These are phyloP conservation scores for Pygathrix nemaeus DNA, from an alignment of 2,113 vertebrate genomes.

Conservation along the genomic window DNA sequence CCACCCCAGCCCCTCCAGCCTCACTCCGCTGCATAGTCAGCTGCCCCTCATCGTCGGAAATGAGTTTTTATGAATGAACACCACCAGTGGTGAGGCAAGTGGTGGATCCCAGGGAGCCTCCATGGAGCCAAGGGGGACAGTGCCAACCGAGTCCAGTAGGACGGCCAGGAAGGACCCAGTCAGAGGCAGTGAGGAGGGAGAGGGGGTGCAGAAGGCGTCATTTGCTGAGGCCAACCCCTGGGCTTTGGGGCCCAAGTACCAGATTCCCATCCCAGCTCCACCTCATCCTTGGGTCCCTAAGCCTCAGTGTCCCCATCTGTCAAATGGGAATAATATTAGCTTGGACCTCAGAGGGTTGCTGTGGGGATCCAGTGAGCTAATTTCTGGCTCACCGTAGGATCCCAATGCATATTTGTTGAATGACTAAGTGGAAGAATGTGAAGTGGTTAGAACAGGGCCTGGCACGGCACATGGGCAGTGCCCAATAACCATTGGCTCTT, in stretches of 20 bases:
- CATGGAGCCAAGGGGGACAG: fast-evolving
- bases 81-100: fast-evolving
- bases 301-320: not conserved
- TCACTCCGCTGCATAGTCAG: not conserved
- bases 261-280: not conserved
- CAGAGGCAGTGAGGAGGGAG: not conserved
- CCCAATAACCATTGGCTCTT: not conserved
- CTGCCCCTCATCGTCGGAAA: too few species aligned
- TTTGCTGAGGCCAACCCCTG: fast-evolving
- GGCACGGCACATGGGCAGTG: not conserved
- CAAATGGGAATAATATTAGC: not conserved
- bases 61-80: not conserved
- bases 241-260: not conserved
- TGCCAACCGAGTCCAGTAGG: not conserved
- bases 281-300: not conserved
- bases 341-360: not conserved
- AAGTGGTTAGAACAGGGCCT: not conserved
- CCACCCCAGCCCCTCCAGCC: too few species aligned
- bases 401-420: not conserved
- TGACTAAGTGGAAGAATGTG: not conserved
- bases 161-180: not conserved
- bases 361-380: fast-evolving
- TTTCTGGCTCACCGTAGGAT: not conserved
- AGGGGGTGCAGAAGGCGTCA: not conserved
- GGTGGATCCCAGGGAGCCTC: not conserved